These are phyloP conservation scores for Monomorium pharaonis DNA, from an alignment of 1,140 invertebrate species.

Conservation along the genomic window DNA sequence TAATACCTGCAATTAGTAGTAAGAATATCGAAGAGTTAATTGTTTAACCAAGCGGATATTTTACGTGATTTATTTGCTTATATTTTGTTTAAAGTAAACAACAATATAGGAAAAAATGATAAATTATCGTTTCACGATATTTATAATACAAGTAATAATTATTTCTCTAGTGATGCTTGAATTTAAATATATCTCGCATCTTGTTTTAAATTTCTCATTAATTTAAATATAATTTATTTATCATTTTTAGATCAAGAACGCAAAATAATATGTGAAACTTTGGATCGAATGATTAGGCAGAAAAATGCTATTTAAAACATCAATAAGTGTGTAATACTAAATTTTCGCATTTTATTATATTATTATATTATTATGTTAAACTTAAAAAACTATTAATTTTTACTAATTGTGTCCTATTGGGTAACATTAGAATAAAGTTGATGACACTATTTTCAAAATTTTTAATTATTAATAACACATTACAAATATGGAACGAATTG, in stretches of 20 bases:
- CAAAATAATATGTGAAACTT: not conserved
- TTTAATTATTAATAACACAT: not conserved
- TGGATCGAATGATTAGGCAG: not conserved
- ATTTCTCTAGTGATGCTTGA: not conserved
- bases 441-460: not conserved
- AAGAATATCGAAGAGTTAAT: not conserved
- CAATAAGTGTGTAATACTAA: not conserved
- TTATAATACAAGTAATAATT: not conserved
- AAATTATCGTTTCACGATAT: not conserved
- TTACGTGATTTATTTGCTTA: not conserved
- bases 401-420: not conserved
- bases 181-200: not conserved
- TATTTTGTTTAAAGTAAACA: not conserved
- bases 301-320: not conserved
- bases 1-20: not conserved
- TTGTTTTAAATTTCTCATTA: not conserved
- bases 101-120: not conserved
- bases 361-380: not conserved
- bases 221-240: not conserved
- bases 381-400: not conserved
- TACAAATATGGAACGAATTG: not conserved
- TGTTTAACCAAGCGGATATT: not conserved
- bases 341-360: not conserved
- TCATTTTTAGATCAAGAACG: not conserved
- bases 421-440: not conserved